Evolutionary conservation across 2,113 vertebrate species (phyloP).

Genomic region (Gracilinanus agilis): DNA sequence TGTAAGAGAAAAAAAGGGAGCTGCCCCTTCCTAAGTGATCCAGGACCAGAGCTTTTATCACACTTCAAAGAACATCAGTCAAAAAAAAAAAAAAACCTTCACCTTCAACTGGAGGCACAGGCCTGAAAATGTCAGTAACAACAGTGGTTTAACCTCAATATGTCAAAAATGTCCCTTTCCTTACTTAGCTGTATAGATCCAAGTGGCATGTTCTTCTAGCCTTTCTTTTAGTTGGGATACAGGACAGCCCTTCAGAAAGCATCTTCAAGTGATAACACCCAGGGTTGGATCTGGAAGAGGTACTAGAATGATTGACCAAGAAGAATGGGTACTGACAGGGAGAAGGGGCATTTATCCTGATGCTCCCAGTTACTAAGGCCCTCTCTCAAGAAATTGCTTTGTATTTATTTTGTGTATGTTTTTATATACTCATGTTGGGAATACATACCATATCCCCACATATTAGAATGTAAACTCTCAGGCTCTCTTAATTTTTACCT

Average conservation of each 20-base stretch:
- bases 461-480: background rate
- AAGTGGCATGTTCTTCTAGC: background rate
- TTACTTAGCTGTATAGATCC: background rate
- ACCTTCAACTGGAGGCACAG: background rate
- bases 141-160: background rate
- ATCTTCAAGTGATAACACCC: too few species aligned
- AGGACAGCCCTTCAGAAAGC: conserved; percentile 6
- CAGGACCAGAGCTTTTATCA: conserved; percentile 30
- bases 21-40: conserved; percentile 19
- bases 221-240: background rate
- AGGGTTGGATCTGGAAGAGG: too few species aligned
- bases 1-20: conserved; percentile 8
- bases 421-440: too few species aligned
- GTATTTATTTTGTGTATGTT: too few species aligned
- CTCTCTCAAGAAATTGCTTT: too few species aligned
- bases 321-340: too few species aligned
- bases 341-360: too few species aligned
- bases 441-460: too few species aligned
- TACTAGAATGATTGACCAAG: too few species aligned
- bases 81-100: conserved; percentile 1
- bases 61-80: conserved; percentile 38
- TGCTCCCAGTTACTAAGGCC: too few species aligned
- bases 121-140: background rate
- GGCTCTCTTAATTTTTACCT: background rate
- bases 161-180: background rate